Base-by-base conservation (phyloP, 2,113 vertebrate species). In the Spheniscus mendiculus region DNA sequence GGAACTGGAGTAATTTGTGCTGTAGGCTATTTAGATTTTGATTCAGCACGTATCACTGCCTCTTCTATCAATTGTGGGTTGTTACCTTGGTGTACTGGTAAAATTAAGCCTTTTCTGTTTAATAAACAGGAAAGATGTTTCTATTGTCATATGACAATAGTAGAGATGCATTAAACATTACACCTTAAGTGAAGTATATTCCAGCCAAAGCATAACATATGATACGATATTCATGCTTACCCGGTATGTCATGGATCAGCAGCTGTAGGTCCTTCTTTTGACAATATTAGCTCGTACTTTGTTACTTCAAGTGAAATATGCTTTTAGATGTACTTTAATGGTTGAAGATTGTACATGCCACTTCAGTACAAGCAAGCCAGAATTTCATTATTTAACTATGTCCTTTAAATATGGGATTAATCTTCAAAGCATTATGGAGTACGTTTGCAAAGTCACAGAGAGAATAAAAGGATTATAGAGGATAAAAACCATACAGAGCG, bases 381-480 rank as follows among this genome's bases (percentile, higher is more conserved):
- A 66, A 83, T 74, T 94, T 80, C 30, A 50, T 73, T 90, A 77
- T 88, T 91, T 93, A 90, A 56, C 62, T 76, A 36, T 83, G n/a
- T 58, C 80, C 72, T 94, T 92, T 96, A 96, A 94, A 93, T 83
- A 95, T 15, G 15, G 61, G 67, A 90, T 81, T 96, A 94, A 90
- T 90, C 55, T 90, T 95, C 59, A 93, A 89, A 92, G 71, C 67
- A 73, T 94, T 93, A 49, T 59, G 38, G 25, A 83, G 32, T 61
- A 81, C 26, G 36, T 90, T 59, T 83, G 38, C 76, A 89, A 86
- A 94, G 61, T 67, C 79, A 71, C 22, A 71, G 59, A 47, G 52
- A 84, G 62, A 89, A 96, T 59, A 66, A 67, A 86, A 87, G 76
- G 72, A 95, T 90, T 87, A 89, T 2, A 47, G 71, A 73, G 72